These are phyloP conservation scores for Solea solea DNA, from an alignment of 2,113 vertebrate genomes.

Conservation along the genomic window DNA sequence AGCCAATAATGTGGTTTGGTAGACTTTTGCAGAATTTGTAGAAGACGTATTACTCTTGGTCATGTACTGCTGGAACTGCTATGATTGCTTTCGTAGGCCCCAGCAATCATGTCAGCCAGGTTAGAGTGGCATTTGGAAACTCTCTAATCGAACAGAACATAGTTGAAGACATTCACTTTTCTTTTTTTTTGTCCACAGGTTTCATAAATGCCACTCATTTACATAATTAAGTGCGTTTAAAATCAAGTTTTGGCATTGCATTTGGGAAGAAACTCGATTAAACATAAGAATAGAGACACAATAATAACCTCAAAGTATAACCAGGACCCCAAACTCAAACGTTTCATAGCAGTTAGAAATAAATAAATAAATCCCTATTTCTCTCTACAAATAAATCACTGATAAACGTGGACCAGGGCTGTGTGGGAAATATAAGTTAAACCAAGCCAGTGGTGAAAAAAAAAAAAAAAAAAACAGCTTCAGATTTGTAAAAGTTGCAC, in stretches of 20 bases:
- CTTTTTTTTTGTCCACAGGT: neutral
- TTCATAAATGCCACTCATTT: neutral
- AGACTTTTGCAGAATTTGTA: constrained; percentile 55
- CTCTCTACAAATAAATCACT: neutral
- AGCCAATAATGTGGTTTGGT: constrained; percentile 62
- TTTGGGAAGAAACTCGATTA: neutral
- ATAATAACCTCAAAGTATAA: neutral
- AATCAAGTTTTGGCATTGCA: neutral
- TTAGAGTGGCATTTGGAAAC: constrained; percentile 36
- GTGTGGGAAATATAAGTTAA: too few species aligned
- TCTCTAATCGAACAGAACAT: constrained; percentile 20
- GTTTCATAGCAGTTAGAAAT: neutral
- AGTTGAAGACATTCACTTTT: constrained; percentile 16
- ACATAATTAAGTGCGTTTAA: neutral
- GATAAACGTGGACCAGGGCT: too few species aligned
- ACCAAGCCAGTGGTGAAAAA: too few species aligned
- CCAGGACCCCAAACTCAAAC: neutral
- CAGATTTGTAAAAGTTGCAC: too few species aligned
- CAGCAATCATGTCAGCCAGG: constrained; percentile 12
- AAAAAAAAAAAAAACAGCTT: too few species aligned
- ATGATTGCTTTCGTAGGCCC: constrained; percentile 52
- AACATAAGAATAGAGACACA: neutral
- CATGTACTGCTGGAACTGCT: constrained; percentile 33
- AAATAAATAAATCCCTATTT: neutral
- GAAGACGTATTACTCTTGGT: constrained; percentile 27